Percentiles rank a stretch among this genome's conserved stretches.
These are phyloP conservation scores for Emmelina monodactyla DNA, from an alignment of 2,888 invertebrate genomes.

Conservation along the genomic window DNA sequence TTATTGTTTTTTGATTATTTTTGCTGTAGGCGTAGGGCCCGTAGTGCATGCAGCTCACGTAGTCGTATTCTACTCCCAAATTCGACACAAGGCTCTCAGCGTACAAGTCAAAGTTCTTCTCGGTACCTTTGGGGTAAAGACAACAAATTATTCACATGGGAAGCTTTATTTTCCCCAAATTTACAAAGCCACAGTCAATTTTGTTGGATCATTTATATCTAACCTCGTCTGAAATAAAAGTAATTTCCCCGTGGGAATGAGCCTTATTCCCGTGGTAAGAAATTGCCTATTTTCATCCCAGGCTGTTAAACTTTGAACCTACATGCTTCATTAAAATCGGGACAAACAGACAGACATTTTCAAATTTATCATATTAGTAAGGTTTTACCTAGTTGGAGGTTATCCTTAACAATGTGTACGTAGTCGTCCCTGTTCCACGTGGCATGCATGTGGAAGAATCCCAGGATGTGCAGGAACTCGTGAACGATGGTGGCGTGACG, in stretches of 20 bases:
- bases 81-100: slow-evolving; percentile 62
- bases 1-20: slow-evolving; percentile 71
- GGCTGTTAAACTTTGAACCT: too few species aligned
- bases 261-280: too few species aligned
- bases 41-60: slow-evolving; percentile 78
- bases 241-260: too few species aligned
- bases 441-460: slow-evolving; percentile 57
- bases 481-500: slow-evolving; percentile 75
- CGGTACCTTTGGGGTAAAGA: slow-evolving; percentile 30
- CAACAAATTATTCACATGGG: too few species aligned
- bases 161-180: too few species aligned
- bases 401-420: slow-evolving; percentile 75
- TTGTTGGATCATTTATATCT: too few species aligned
- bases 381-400: slow-evolving; percentile 66
- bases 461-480: slow-evolving; percentile 70
- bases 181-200: too few species aligned
- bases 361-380: too few species aligned
- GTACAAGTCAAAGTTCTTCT: slow-evolving; percentile 68
- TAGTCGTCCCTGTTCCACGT: slow-evolving; percentile 49
- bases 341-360: too few species aligned
- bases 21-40: slow-evolving; percentile 70
- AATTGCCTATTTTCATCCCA: too few species aligned
- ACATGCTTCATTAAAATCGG: too few species aligned
- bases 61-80: slow-evolving; percentile 72
- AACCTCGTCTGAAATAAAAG: too few species aligned